Conservation (phyloP, 2,888 invertebrate species). For the Ennomos fuscantarius region DNA sequence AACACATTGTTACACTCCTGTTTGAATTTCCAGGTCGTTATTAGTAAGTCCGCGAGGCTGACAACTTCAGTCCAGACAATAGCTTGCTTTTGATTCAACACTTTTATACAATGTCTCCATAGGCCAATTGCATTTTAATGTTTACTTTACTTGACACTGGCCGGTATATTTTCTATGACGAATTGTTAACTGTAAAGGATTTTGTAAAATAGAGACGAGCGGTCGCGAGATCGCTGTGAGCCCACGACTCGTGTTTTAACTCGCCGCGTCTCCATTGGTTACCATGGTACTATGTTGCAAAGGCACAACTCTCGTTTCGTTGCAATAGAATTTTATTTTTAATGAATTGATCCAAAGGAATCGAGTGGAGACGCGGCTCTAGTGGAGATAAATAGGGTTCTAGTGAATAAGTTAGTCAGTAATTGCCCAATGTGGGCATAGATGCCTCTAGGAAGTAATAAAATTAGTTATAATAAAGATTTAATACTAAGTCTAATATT, state of each 20-base stretch:
- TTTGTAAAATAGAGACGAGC: slow-evolving; percentile 38
- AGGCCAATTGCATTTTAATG: slow-evolving; percentile 73
- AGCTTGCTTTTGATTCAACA: slow-evolving; percentile 70
- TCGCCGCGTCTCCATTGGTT: slow-evolving; percentile 24
- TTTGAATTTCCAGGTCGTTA: slow-evolving; percentile 86
- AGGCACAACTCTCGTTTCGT: neutral
- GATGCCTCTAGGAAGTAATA: slow-evolving; percentile 75
- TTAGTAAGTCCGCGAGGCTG: slow-evolving; percentile 80
- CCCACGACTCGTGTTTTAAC: slow-evolving; percentile 35
- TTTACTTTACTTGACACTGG: slow-evolving; percentile 35
- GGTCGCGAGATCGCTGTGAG: slow-evolving; percentile 43
- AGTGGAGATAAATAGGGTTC: slow-evolving; percentile 64
- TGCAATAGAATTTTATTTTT: neutral
- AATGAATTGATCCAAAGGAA: neutral
- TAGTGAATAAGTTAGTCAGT: slow-evolving; percentile 73
- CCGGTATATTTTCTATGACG: slow-evolving; percentile 37
- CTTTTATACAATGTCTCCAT: slow-evolving; percentile 61
- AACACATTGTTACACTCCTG: slow-evolving; percentile 75
- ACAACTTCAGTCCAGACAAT: slow-evolving; percentile 72
- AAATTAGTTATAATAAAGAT: slow-evolving; percentile 80
- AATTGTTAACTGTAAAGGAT: slow-evolving; percentile 41
- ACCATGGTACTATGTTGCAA: slow-evolving; percentile 2
- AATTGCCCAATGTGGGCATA: slow-evolving; percentile 60
- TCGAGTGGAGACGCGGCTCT: slow-evolving; percentile 20
- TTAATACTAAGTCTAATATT: slow-evolving; percentile 86